A percentile compares a stretch with the other conserved stretches of the same genome.
phyloP scores from a whole-genome alignment of 2,888 invertebrate species.

The Caenorhabditis plicata region DNA sequence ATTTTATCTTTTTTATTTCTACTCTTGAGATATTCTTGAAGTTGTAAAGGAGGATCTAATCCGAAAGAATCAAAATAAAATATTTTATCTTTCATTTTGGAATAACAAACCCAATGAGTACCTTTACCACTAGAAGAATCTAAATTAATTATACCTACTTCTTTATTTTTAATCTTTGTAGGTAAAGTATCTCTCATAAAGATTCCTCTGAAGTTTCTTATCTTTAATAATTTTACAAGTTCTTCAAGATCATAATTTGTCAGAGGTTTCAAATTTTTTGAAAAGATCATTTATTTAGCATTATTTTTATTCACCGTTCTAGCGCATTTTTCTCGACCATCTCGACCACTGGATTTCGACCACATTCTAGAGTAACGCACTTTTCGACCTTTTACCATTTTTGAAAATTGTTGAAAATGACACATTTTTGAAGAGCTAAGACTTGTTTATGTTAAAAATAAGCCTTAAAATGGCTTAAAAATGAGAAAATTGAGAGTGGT shows the following conservation, averaged over 20 bases:
- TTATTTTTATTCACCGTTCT: too few species aligned
- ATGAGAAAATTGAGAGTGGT: too few species aligned
- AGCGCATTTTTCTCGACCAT: not conserved
- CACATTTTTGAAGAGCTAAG: too few species aligned
- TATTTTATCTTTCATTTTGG: not conserved
- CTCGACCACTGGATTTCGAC: too few species aligned
- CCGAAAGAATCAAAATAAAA: slow-evolving; percentile 23
- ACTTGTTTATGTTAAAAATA: too few species aligned
- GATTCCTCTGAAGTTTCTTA: slow-evolving; percentile 14
- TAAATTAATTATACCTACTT: slow-evolving; percentile 19
- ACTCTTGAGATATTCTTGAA: slow-evolving; percentile 9
- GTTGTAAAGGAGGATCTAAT: slow-evolving; percentile 19
- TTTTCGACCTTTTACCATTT: too few species aligned
- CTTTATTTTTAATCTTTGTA: slow-evolving; percentile 4
- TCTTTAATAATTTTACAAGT: not conserved
- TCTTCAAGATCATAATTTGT: slow-evolving; percentile 7
- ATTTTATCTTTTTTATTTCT: slow-evolving; percentile 3
- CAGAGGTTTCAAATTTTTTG: slow-evolving; percentile 7
- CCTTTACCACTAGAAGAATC: slow-evolving; percentile 5
- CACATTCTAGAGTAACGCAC: too few species aligned
- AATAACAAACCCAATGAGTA: slow-evolving; percentile 29
- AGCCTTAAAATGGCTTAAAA: too few species aligned
- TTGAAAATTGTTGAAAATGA: too few species aligned
- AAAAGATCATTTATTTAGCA: slow-evolving; percentile 1
- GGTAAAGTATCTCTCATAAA: slow-evolving; percentile 17